phyloP scores from a whole-genome alignment of 2,113 vertebrate species.

The Eptatretus burgeri region DNA sequence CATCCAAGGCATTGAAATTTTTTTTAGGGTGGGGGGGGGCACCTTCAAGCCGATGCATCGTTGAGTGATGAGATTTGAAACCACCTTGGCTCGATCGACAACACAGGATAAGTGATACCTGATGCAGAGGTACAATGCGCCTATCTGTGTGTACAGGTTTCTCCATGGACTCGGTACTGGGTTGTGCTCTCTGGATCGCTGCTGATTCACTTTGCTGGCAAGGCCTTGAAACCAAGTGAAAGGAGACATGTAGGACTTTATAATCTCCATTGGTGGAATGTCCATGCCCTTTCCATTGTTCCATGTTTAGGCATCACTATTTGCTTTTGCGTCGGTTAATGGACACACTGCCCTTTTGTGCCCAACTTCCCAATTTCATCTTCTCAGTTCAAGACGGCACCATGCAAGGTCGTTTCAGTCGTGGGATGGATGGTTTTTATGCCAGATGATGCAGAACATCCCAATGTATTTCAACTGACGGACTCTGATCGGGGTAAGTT shows the following conservation, averaged over 20 bases:
- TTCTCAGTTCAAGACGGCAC: constrained; percentile 54
- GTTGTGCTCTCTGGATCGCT: constrained; percentile 51
- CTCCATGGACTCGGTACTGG: constrained; percentile 94
- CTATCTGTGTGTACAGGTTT: constrained; percentile 26
- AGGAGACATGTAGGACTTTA: constrained; percentile 44
- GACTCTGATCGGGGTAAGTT: constrained; percentile 68
- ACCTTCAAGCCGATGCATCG: not conserved
- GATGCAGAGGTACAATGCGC: no score
- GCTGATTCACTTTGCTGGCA: constrained; percentile 57
- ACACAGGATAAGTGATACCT: not conserved
- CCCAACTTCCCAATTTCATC: not conserved
- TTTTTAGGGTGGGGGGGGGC: no score
- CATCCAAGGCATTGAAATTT: no score
- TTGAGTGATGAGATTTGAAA: not conserved
- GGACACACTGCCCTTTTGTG: no score
- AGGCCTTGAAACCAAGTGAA: constrained; percentile 57
- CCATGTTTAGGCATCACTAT: no score
- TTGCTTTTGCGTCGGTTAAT: no score
- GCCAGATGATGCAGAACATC: constrained; percentile 55
- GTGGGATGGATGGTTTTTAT: constrained; percentile 68
- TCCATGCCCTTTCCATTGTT: no score
- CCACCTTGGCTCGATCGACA: not conserved
- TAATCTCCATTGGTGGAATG: no score
- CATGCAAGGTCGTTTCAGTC: constrained; percentile 59
- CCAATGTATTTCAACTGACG: constrained; percentile 72